These are phyloP conservation scores for Mechanitis messenoides DNA, from an alignment of 2,888 invertebrate species.

Conservation along the genomic window DNA sequence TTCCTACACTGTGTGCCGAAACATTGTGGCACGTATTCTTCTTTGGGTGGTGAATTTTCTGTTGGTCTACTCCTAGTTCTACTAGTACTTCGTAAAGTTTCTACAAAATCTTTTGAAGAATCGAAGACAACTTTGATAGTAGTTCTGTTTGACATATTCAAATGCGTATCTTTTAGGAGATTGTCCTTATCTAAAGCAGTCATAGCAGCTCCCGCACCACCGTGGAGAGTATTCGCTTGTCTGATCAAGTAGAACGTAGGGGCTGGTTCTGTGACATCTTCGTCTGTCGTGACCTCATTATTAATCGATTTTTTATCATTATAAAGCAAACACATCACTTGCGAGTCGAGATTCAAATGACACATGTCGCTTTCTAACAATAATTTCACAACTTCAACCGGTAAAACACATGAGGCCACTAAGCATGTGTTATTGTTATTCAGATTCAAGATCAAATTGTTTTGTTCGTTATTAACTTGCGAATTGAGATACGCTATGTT, in stretches of 20 bases:
- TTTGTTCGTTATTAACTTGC: conserved; percentile 47
- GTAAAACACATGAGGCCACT: conserved; percentile 63
- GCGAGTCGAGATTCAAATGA: conserved; percentile 55
- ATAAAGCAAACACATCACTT: conserved; percentile 67
- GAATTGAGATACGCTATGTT: conserved; percentile 64
- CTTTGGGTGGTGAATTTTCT: conserved; percentile 41
- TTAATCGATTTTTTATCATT: conserved; percentile 53
- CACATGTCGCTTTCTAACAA: conserved; percentile 65
- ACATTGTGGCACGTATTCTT: conserved; percentile 54
- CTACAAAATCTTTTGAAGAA: conserved; percentile 65
- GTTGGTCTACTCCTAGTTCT: conserved; percentile 41
- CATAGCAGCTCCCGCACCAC: conserved; percentile 58
- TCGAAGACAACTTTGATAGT: conserved; percentile 66
- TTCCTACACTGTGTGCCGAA: conserved; percentile 56
- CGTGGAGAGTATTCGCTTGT: conserved; percentile 54
- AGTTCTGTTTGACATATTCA: conserved; percentile 65
- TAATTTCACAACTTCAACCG: conserved; percentile 59
- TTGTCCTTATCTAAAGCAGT: conserved; percentile 62
- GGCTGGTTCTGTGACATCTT: conserved; percentile 61
- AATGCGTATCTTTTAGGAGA: conserved; percentile 51
- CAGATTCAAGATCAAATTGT: conserved; percentile 55
- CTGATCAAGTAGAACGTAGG: conserved; percentile 69
- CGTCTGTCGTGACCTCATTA: conserved; percentile 51
- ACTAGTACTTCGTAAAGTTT: conserved; percentile 59
- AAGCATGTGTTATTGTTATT: conserved; percentile 68